Evolutionary conservation across 2,888 invertebrate species (phyloP).

Genomic region (Peribatodes rhomboidaria): DNA sequence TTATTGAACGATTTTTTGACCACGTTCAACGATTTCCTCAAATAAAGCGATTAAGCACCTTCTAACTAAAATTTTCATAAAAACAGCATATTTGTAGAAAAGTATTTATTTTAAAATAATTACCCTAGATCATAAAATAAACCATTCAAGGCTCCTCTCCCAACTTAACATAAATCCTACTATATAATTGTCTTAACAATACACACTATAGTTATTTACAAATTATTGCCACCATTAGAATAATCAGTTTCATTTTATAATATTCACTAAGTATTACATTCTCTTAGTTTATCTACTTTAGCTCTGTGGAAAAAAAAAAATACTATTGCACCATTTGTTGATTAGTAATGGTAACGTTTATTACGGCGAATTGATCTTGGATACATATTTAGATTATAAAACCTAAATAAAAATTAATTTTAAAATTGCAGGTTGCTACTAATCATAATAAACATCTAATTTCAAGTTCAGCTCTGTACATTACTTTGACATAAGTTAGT

Average conservation of each 20-base stretch:
- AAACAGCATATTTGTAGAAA: conserved; percentile 16
- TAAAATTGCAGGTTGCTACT: no score
- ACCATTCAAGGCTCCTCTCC: conserved; percentile 68
- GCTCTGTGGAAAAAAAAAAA: not conserved
- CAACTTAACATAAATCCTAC: conserved; percentile 62
- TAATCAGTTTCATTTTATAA: conserved; percentile 40
- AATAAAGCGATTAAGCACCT: no score
- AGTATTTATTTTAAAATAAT: conserved; percentile 65
- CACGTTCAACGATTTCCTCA: no score
- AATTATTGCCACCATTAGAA: conserved; percentile 48
- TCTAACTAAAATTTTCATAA: not conserved
- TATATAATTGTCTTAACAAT: conserved; percentile 50
- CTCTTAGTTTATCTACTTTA: not conserved
- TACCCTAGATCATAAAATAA: conserved; percentile 70
- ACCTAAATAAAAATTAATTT: no score
- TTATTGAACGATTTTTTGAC: no score
- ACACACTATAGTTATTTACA: conserved; percentile 61
- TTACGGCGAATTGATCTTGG: no score
- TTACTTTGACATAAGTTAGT: no score
- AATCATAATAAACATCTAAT: no score
- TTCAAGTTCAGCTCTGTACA: no score
- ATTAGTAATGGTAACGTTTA: no score
- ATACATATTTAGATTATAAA: no score
- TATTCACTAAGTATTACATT: not conserved
- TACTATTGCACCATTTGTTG: not conserved